Evolutionary conservation across 1,140 invertebrate species (phyloP), one percentile per base, ranked within the genome.

Genomic region (Zaprionus davidi): DNA sequence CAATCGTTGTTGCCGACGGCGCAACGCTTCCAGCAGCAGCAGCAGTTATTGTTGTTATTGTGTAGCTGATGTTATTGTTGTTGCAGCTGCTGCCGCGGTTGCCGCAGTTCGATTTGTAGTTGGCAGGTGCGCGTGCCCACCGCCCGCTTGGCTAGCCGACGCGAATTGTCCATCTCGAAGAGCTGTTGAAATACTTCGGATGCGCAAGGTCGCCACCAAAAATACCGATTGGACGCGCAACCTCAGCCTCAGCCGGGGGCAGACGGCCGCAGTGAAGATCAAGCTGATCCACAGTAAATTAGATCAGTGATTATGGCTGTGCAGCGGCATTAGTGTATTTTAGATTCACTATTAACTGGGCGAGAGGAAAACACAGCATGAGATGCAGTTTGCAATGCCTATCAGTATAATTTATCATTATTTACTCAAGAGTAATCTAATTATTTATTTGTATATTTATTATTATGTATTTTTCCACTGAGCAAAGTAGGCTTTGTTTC

Each of bases 101-200:
- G 46, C 46, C 17, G 24, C 17, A 71, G 53, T 58, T 66, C 17
- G 31, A 34, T 34, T 70, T 79, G 69, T 38, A 55, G 59, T 58
- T 78, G 84, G 71, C 83, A 86, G 83, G 83, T 86, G 82, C 76
- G 56, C 55, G 55, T 71, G 74, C 55, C 59, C 60, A 24, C 20
- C 56, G 64, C 55, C 74, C 58, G 69, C 56, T 81, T 86, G 80
- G 83, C 77, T 46, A 71, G 60, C 60, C 55, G 68, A 36, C 56
- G 60, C 68, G 62, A 76, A 76, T 71, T 71, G 73, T 71, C 68
- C 60, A 71, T 41, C 55, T 65, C 60, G 55, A 76, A 65, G 68
- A 79, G 77, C 64, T 86, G 81, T 86, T 84, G 82, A 84, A 84
- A 84, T 86, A 58, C 44, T 67, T 66, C 58, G 53, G 82, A 85